These are phyloP conservation scores for Odontamblyopus lacepedii DNA, from an alignment of 2,797 vertebrate genomes.

Conservation along the genomic window DNA sequence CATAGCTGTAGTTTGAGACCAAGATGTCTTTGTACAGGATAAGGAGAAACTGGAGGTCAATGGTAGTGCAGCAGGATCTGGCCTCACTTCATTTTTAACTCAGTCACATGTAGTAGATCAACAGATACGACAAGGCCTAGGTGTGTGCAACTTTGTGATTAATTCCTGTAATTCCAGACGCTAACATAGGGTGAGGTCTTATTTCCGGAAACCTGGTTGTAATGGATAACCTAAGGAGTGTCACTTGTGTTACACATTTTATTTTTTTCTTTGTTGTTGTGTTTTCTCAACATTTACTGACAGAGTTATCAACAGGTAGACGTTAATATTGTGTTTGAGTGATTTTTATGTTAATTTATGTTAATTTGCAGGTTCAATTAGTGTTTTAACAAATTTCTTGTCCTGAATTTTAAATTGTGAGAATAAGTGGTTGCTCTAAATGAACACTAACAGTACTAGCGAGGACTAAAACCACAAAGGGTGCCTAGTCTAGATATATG, in stretches of 20 bases:
- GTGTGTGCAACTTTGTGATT: conserved; percentile 7
- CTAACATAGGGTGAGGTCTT: conserved; percentile 15
- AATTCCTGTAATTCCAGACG: conserved; percentile 42
- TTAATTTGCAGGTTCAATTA: not conserved
- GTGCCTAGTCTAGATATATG: not conserved
- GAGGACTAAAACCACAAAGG: not conserved
- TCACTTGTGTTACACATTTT: conserved; percentile 9
- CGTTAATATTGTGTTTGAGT: too few species aligned
- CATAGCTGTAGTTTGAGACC: not conserved
- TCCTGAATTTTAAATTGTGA: not conserved
- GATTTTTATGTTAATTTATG: not conserved
- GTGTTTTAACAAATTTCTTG: not conserved
- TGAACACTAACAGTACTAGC: not conserved
- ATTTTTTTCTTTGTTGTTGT: not conserved
- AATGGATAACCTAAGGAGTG: conserved; percentile 15
- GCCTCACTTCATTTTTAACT: conserved; percentile 55
- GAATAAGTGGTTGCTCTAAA: too few species aligned
- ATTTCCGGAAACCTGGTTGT: conserved; percentile 18
- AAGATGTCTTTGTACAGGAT: not conserved
- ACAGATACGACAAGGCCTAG: conserved; percentile 23
- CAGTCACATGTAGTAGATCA: conserved; percentile 42
- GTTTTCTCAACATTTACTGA: not conserved
- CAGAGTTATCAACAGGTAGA: not conserved
- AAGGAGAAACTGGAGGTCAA: conserved; percentile 16
- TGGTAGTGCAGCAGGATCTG: conserved; percentile 10